Percentiles rank a stretch among this genome's conserved stretches.
Evolutionary conservation across 2,113 vertebrate species (phyloP).

Genomic region (Micromys minutus): DNA sequence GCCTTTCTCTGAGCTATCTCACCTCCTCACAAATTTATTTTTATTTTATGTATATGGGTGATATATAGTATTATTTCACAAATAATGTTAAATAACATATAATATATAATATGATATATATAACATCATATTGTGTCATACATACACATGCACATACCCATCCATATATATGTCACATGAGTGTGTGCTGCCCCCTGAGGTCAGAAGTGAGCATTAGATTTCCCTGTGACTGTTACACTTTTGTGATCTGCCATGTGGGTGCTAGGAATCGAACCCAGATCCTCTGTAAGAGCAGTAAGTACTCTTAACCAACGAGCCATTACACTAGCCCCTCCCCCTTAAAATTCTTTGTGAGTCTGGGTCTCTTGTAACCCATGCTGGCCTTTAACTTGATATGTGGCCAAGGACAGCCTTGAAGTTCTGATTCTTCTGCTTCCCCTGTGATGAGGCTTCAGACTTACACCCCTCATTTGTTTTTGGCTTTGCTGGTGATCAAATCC

Average conservation of each 20-base stretch:
- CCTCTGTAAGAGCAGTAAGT: neutral
- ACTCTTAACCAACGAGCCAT: neutral
- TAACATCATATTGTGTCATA: neutral
- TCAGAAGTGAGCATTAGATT: neutral
- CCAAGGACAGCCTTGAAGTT: neutral
- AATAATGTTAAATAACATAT: no score
- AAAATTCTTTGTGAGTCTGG: neutral
- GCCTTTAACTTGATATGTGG: neutral
- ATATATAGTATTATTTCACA: neutral
- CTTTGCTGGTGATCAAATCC: neutral
- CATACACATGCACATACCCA: neutral
- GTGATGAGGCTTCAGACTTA: neutral
- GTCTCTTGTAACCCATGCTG: neutral
- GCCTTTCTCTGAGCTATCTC: neutral
- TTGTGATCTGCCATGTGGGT: neutral
- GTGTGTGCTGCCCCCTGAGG: neutral
- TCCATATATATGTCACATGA: neutral
- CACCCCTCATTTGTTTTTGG: neutral
- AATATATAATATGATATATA: no score
- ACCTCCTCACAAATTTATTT: neutral
- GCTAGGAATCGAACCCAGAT: neutral
- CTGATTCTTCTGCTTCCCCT: neutral
- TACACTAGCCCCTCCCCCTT: no score
- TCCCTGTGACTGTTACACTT: neutral
- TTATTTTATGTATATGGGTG: neutral